Evolutionary conservation across 2,888 invertebrate species (phyloP).

Genomic region (Esperia sulphurella): DNA sequence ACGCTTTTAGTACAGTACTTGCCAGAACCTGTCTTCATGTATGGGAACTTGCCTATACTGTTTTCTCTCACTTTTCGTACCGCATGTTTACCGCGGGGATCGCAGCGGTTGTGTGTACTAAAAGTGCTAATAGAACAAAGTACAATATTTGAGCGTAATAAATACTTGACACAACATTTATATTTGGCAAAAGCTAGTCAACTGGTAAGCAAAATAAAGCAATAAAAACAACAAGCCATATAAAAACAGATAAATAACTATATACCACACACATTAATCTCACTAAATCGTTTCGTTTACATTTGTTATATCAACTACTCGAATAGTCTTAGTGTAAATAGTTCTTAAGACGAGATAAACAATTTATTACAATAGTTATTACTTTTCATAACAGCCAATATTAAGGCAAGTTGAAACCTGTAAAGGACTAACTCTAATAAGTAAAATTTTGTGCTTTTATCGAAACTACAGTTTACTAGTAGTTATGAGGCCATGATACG

Average conservation of each 20-base stretch:
- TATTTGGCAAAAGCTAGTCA: conserved; percentile 14
- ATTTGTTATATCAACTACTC: conserved; percentile 15
- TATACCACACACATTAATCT: conserved; percentile 15
- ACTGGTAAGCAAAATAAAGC: conserved; percentile 2
- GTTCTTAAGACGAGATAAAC: conserved; percentile 27
- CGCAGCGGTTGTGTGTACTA: too few species aligned
- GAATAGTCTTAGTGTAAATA: conserved; percentile 25
- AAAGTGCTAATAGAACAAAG: too few species aligned
- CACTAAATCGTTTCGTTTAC: conserved; percentile 20
- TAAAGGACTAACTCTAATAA: conserved; percentile 18
- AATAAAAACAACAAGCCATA: conserved; percentile 5
- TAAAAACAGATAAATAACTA: neutral
- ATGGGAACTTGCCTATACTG: too few species aligned
- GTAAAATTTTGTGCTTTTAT: too few species aligned
- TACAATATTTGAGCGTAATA: conserved; percentile 32
- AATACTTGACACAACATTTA: conserved; percentile 7
- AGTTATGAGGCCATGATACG: too few species aligned
- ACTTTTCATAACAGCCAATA: conserved; percentile 50
- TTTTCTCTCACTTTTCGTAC: too few species aligned
- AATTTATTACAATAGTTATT: conserved; percentile 21
- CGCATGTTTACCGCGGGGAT: too few species aligned
- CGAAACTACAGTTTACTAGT: too few species aligned
- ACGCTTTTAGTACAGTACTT: too few species aligned
- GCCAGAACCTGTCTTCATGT: too few species aligned
- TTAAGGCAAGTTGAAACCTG: conserved; percentile 71